Percentiles rank a stretch among this genome's conserved stretches.
Conservation (phyloP, 2,888 invertebrate genomes). For the Habrosyne pyritoides region DNA sequence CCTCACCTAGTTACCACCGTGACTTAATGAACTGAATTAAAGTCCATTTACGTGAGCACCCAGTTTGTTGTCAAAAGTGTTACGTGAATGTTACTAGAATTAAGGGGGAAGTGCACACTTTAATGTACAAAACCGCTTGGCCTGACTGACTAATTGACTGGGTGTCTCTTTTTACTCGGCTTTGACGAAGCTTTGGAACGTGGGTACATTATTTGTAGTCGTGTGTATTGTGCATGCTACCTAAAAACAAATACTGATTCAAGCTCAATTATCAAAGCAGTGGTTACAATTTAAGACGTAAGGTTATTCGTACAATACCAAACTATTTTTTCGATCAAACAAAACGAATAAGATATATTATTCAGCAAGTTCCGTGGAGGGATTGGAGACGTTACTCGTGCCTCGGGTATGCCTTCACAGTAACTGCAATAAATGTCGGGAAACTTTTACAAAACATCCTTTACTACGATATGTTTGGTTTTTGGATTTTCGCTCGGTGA, state of each 20-base stretch:
- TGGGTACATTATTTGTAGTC: too few relatives aligned
- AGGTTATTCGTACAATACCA: background rate
- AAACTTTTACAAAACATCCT: conserved; percentile 68
- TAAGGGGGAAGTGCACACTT: conserved; percentile 15
- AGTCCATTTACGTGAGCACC: conserved; percentile 17
- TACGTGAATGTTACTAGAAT: conserved; percentile 17
- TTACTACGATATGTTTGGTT: conserved; percentile 69
- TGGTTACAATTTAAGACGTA: background rate
- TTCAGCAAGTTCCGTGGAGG: conserved; percentile 7
- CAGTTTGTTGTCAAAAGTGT: conserved; percentile 10
- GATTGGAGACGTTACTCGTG: conserved; percentile 6
- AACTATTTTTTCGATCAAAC: background rate
- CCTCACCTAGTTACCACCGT: conserved; percentile 26
- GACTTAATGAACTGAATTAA: conserved; percentile 31
- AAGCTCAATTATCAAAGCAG: background rate
- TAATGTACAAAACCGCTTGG: background rate
- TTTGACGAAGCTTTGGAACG: background rate
- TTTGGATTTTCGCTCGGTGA: conserved; percentile 58
- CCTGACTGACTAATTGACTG: background rate
- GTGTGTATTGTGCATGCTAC: background rate
- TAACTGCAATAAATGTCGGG: conserved; percentile 70
- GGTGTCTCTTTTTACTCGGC: background rate
- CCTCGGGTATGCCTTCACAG: conserved; percentile 22
- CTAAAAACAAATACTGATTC: background rate
- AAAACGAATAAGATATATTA: conserved; percentile 1